These are phyloP conservation scores for Branchinecta lynchi DNA, from an alignment of 1,140 invertebrate genomes.

Conservation along the genomic window DNA sequence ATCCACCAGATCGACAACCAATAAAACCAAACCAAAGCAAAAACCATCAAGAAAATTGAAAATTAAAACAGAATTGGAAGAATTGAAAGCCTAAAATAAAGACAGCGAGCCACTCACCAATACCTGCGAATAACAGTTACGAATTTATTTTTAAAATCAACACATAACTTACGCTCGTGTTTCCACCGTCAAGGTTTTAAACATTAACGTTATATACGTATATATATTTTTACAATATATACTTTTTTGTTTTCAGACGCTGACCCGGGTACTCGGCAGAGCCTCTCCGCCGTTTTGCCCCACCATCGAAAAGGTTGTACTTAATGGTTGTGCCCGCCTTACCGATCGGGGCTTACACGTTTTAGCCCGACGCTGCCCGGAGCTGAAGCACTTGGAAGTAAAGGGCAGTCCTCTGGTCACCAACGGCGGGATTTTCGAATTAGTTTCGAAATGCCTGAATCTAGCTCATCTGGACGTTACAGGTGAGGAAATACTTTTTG, in stretches of 20 bases:
- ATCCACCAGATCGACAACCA: too few species aligned
- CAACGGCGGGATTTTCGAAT: conserved; percentile 46
- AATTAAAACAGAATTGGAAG: too few species aligned
- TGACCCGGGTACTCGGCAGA: conserved; percentile 30
- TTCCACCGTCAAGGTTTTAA: too few species aligned
- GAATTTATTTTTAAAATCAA: too few species aligned
- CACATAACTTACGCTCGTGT: too few species aligned
- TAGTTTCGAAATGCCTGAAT: conserved; percentile 46
- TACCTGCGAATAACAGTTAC: too few species aligned
- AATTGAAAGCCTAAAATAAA: too few species aligned
- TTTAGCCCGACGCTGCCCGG: conserved; percentile 50
- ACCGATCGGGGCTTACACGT: conserved; percentile 53
- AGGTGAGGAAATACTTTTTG: conserved; percentile 34
- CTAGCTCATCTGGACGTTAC: conserved; percentile 56
- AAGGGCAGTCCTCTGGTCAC: conserved; percentile 50
- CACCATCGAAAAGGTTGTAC: conserved; percentile 44
- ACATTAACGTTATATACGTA: too few species aligned
- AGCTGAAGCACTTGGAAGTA: conserved; percentile 51
- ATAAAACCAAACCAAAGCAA: too few species aligned
- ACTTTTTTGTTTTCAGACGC: conserved; percentile 17
- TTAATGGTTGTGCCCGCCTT: conserved; percentile 54
- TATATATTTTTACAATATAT: too few species aligned
- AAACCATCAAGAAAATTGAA: too few species aligned
- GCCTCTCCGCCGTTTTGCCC: conserved; percentile 35
- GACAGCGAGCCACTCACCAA: too few species aligned